Conservation (phyloP, 2,888 invertebrate species). For the Cyclophora albipunctata region DNA sequence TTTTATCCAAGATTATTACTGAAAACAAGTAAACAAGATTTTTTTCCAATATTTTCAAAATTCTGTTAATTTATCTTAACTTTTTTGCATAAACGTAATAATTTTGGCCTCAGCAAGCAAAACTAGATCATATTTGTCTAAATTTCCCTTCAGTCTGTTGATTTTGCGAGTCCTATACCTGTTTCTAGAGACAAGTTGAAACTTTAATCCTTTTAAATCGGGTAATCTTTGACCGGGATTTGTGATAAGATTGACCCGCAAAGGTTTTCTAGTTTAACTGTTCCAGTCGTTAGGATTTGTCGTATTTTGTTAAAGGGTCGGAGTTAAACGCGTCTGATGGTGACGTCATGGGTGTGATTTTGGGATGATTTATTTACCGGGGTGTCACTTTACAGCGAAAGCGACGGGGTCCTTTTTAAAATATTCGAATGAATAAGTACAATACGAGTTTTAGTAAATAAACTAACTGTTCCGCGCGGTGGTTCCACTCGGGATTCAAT, state of each 20-base stretch:
- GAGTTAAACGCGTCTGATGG: slow-evolving; percentile 1
- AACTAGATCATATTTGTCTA: too few relatives aligned
- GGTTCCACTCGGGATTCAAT: too few relatives aligned
- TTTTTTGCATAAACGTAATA: too few relatives aligned
- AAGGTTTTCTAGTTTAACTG: slow-evolving; percentile 12
- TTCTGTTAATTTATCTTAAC: too few relatives aligned
- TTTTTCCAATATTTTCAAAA: too few relatives aligned
- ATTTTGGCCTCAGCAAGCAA: too few relatives aligned
- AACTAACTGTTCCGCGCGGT: too few relatives aligned
- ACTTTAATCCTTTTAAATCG: slow-evolving; percentile 30
- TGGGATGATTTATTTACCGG: background rate
- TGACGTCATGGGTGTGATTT: background rate
- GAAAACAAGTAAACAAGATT: too few relatives aligned
- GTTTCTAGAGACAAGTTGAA: slow-evolving; percentile 26
- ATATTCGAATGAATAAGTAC: background rate
- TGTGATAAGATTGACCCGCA: slow-evolving; percentile 21
- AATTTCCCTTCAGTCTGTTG: background rate
- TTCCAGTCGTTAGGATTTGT: slow-evolving; percentile 1
- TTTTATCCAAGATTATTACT: too few relatives aligned
- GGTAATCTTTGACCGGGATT: slow-evolving; percentile 22
- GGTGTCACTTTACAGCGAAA: background rate
- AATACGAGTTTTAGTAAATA: background rate
- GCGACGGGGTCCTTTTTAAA: background rate
- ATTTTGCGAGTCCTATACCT: slow-evolving; percentile 15
- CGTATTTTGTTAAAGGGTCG: background rate